Evolutionary conservation across 2,797 vertebrate genomes (phyloP), one percentile per base, ranked within the genome.

Genomic region (Champsocephalus esox): DNA sequence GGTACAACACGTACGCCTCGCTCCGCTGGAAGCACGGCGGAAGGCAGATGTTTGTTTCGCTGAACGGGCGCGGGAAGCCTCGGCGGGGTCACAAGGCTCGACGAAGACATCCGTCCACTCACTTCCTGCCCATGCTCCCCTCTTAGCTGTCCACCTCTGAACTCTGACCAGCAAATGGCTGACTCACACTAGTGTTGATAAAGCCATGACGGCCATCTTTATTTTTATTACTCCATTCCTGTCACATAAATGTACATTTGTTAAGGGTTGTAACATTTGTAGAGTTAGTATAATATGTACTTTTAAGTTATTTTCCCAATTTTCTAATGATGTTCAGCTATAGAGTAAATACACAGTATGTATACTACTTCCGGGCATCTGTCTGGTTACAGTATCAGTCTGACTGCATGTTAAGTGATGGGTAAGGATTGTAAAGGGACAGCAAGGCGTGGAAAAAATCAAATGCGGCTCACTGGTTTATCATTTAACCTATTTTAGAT

Each of bases 1-100:
- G 97, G 87, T 98, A 97, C 92, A 98, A 98, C 94, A 98, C 97
- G 0, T 98, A 99, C 0, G 96, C 96, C 3, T 97, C 97, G 0
- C 93, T 96, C 66, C 96, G 60, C 79, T 99, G 98, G 97, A 96
- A 91, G 75, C 96, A 96, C 38, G 91, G 75, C 0, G 96, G 96
- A 44, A 93, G 94, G 79, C 97, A 96, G 85, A 98, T 98, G 97
- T 98, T 98, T 79, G 95, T 99, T 74, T 97, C 97, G 0, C 93
- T 98, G 79, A 97, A 96, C 0, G 93, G 96, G 50, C 89, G 94
- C 41, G 97, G 97, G 17, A 88, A 94, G 63, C 96, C 96, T 0
- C 92, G 91, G 78, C 92, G 91, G 14, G 96, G 97, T 9, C 90
- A 94, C 87, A 96, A 89, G 79, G 98, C 97, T 0, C 93, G 92